Percentiles rank a stretch among this genome's conserved stretches.
Conservation (phyloP, 2,113 vertebrate species). For the Theristicus caerulescens region DNA sequence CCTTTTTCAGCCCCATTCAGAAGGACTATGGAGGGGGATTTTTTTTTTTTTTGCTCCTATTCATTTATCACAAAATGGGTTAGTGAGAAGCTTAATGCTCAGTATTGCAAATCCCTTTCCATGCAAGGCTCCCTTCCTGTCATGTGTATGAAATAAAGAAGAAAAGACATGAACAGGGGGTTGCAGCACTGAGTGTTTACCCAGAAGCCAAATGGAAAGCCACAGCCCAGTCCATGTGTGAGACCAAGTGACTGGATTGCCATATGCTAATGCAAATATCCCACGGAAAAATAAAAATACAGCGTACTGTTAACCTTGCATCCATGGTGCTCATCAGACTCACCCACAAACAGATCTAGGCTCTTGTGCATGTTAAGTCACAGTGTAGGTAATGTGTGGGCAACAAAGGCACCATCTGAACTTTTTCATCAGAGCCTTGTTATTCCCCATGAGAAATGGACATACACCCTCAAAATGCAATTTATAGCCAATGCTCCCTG, state of each 20-base stretch:
- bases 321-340: accelerated
- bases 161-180: neutral
- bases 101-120: neutral
- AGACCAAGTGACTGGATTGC: neutral
- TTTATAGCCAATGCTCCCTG: neutral
- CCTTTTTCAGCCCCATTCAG: neutral
- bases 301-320: neutral
- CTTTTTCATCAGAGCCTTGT: neutral
- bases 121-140: neutral
- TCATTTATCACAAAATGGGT: neutral
- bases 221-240: neutral
- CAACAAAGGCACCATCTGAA: neutral
- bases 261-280: neutral
- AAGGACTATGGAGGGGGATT: neutral
- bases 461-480: neutral
- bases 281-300: neutral
- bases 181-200: neutral
- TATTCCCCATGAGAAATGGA: neutral
- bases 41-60: no score
- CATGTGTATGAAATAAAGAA: no score
- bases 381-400: neutral
- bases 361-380: accelerated
- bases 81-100: neutral
- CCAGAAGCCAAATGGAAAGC: neutral
- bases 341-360: neutral